Evolutionary conservation across 1,140 invertebrate genomes (phyloP), one percentile per base, ranked within the genome.

Genomic region (Drosophila sp.): DNA sequence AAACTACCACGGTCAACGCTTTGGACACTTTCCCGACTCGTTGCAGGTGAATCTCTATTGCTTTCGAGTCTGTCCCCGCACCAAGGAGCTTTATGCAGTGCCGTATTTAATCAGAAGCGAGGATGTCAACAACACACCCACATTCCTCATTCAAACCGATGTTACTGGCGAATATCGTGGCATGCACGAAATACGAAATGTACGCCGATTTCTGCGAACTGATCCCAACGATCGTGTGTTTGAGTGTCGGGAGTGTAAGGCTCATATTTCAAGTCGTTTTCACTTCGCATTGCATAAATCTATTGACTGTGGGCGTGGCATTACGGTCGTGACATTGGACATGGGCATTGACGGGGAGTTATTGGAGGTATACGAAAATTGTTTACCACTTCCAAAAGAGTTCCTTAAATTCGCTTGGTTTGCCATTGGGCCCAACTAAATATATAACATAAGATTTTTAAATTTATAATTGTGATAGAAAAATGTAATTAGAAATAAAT

Each of bases 321-420:
- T 78, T 46, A 48, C 67, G 45, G 59, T 71, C 7, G 13, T 2
- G 11, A 13, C 11, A 5, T 80, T 58, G 58, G 41, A 69, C 2
- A 36, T 84, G 9, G 78, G 66, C 4, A 36, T 81, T 8, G 81
- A 77, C 32, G 51, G 32, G 13, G 72, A 73, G 0, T 40, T 58
- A 18, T 51, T 65, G n/a, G 81, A 84, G 29, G 6, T 80, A 7
- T 75, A 86, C n/a, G 70, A 77, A 8, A 84, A 86, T 36, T 84
- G 81, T 9, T 11, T 84, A n/a, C 50, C 65, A 2, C 13, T 84
- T 11, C 81, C 81, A 0, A 80, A 65, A 13, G 25, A 69, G 9
- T 75, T 67, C 29, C 86, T 84, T 6, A 81, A 84, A 45, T 75
- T 45, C 13, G 48, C 79, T 0, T 84, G 81, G 81, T 74, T 75